Percentiles rank a stretch among this genome's conserved stretches.
These are phyloP conservation scores for Brachyrhaphis roseni DNA, from an alignment of 2,797 vertebrate genomes.

Conservation along the genomic window DNA sequence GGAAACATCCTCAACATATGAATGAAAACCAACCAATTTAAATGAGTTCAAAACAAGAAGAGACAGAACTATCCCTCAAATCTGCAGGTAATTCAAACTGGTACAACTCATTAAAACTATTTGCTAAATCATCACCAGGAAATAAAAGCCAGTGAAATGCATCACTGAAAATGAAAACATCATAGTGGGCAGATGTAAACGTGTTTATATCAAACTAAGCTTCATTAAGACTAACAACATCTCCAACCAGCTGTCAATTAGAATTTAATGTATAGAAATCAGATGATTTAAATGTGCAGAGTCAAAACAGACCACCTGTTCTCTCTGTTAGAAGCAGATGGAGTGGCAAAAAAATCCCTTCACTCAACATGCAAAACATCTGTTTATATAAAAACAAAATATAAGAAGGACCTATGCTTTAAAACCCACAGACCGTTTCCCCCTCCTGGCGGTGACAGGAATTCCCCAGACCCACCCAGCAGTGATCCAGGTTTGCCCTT, in stretches of 20 bases:
- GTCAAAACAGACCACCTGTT: conserved; percentile 55
- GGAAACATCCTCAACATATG: too few relatives aligned
- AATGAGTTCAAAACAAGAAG: neutral
- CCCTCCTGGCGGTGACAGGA: conserved; percentile 11
- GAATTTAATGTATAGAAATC: conserved; percentile 46
- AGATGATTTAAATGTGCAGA: conserved; percentile 41
- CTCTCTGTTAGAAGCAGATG: conserved; percentile 53
- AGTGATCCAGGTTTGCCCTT: neutral
- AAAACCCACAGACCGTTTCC: conserved; percentile 1
- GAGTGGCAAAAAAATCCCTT: conserved; percentile 16
- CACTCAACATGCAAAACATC: conserved; percentile 7
- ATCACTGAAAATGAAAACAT: neutral
- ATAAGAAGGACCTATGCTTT: neutral
- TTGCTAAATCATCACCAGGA: neutral
- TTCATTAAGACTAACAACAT: neutral
- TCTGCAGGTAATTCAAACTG: neutral
- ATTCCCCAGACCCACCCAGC: neutral
- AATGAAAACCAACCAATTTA: neutral
- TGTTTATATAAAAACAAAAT: conserved; percentile 14
- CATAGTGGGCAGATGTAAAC: neutral
- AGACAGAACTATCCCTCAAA: neutral
- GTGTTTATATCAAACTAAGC: neutral
- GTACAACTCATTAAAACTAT: neutral
- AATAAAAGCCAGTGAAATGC: neutral
- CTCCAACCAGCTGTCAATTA: conserved; percentile 43